A percentile compares a stretch with the other conserved stretches of the same genome.
Conservation (phyloP, 23 tunicate species). For the Diplosoma virens region DNA sequence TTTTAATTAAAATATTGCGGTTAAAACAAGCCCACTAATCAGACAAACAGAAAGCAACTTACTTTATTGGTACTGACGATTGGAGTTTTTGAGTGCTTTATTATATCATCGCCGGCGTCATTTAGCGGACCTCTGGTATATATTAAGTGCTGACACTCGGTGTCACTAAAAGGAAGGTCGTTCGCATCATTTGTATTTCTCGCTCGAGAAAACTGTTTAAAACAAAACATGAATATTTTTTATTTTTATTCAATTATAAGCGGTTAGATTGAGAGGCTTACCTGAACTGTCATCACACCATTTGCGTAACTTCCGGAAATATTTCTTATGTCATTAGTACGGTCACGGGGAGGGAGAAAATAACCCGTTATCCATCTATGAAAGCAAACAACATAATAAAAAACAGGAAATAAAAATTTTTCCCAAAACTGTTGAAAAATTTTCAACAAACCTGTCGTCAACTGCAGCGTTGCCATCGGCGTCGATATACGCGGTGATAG, state of each 20-base stretch:
- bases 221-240: no score
- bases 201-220: slow-evolving; percentile 26
- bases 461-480: slow-evolving; percentile 20
- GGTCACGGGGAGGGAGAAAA: neutral
- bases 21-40: no score
- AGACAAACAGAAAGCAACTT: no score
- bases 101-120: neutral
- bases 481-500: slow-evolving; percentile 26
- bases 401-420: no score
- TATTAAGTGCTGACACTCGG: slow-evolving; percentile 38
- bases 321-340: slow-evolving; percentile 4
- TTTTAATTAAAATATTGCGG: no score
- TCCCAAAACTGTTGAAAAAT: no score
- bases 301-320: slow-evolving; percentile 44
- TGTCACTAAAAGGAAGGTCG: slow-evolving; percentile 44
- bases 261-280: no score
- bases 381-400: no score
- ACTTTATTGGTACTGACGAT: slow-evolving; percentile 44
- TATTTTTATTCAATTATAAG: no score
- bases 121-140: slow-evolving; percentile 46
- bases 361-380: slow-evolving; percentile 3
- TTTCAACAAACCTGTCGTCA: slow-evolving; percentile 36
- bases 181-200: slow-evolving; percentile 28
- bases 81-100: slow-evolving; percentile 16
- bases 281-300: slow-evolving; percentile 64